Percentiles rank a stretch among this genome's conserved stretches.
phyloP scores from a whole-genome alignment of 2,113 vertebrate genomes.

The Rhabdomys dilectus region DNA sequence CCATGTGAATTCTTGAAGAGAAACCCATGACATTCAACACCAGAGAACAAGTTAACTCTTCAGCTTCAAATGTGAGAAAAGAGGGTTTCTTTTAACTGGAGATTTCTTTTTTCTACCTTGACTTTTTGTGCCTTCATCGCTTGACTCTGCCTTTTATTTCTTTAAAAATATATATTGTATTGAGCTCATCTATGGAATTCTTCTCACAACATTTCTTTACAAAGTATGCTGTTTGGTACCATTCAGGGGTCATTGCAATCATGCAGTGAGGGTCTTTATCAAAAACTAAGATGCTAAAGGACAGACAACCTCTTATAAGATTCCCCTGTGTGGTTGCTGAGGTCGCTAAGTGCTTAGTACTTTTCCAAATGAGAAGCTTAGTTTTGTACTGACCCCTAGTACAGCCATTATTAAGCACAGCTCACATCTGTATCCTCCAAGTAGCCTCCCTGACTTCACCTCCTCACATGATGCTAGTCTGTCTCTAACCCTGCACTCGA shows the following conservation, averaged over 20 bases:
- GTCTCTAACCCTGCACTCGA: neutral
- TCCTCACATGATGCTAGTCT: neutral
- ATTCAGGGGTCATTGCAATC: neutral
- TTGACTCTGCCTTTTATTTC: neutral
- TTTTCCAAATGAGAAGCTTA: neutral
- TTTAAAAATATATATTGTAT: neutral
- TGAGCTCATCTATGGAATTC: neutral
- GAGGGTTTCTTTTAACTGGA: neutral
- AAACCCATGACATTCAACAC: neutral
- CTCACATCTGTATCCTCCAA: neutral
- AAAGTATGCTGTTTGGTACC: neutral
- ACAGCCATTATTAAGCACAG: neutral
- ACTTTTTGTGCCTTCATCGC: neutral
- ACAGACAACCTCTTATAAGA: neutral
- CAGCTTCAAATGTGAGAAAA: neutral
- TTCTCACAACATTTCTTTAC: neutral
- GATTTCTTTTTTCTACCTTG: neutral
- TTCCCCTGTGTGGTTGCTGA: neutral
- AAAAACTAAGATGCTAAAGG: neutral
- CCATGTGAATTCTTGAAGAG: conserved; percentile 17
- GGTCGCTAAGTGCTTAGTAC: neutral
- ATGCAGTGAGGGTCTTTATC: neutral
- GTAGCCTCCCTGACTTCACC: neutral
- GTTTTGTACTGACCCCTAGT: neutral
- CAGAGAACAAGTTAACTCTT: neutral